A percentile compares a stretch with the other conserved stretches of the same genome.
Conservation (phyloP, 2,113 vertebrate species). For the Hiodon tergisus region DNA sequence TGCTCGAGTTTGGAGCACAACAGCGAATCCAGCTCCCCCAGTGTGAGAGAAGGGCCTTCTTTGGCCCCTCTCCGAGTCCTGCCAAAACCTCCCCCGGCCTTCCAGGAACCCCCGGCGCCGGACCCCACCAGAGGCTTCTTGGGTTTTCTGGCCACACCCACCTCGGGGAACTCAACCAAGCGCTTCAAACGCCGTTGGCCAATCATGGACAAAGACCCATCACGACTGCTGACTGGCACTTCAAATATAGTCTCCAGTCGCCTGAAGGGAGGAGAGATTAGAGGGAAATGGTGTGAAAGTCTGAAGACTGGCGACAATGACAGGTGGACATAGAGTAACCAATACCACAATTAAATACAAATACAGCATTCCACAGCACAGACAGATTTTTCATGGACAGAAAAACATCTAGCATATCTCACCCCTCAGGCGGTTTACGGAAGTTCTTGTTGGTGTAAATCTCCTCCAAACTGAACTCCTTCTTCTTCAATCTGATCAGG, state of each 20-base stretch:
- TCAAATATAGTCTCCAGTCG: slow-evolving; percentile 88
- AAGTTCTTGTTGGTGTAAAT: slow-evolving; percentile 92
- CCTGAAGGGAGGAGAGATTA: slow-evolving; percentile 24
- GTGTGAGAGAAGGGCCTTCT: slow-evolving; percentile 37
- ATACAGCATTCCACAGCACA: background rate
- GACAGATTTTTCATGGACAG: background rate
- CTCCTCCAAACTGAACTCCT: slow-evolving; percentile 85
- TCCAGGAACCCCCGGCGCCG: slow-evolving; percentile 12
- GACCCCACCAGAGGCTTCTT: slow-evolving; percentile 55
- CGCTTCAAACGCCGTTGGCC: slow-evolving; percentile 73
- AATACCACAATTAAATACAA: background rate
- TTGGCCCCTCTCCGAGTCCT: slow-evolving; percentile 54
- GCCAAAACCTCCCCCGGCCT: slow-evolving; percentile 34
- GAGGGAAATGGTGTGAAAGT: background rate
- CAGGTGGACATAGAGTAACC: background rate
- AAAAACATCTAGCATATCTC: slow-evolving; percentile 28
- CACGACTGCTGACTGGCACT: slow-evolving; percentile 66
- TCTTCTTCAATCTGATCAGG: slow-evolving; percentile 73
- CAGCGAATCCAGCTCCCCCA: slow-evolving; percentile 66
- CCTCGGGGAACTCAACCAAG: slow-evolving; percentile 71
- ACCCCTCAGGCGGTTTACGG: slow-evolving; percentile 75
- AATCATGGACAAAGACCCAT: slow-evolving; percentile 69
- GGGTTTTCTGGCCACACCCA: slow-evolving; percentile 64
- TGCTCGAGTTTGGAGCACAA: slow-evolving; percentile 63
- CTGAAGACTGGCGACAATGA: background rate